phyloP scores from a whole-genome alignment of 2,113 vertebrate genomes.

The Fulmarus glacialis region DNA sequence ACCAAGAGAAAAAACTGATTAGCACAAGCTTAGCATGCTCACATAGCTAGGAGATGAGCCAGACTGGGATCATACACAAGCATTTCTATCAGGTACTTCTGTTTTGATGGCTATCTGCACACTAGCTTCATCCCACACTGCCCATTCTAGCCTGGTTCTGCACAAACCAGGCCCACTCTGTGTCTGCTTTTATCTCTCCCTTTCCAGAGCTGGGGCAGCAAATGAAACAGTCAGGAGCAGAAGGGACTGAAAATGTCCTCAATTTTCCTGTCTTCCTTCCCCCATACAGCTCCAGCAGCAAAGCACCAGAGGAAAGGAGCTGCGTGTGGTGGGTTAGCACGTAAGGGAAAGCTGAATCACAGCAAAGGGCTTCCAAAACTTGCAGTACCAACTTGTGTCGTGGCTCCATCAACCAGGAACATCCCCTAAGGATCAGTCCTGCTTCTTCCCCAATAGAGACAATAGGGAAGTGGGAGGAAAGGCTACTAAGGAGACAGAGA shows the following conservation, averaged over 20 bases:
- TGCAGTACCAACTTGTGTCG: not conserved
- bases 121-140: not conserved
- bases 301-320: not conserved
- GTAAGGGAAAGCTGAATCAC: not conserved
- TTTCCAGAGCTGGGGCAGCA: not conserved
- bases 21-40: not conserved
- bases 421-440: not conserved
- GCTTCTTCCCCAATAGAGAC: not conserved
- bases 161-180: not conserved
- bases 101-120: not conserved
- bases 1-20: not conserved
- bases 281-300: not conserved
- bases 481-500: no score
- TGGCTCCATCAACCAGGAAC: not conserved
- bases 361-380: not conserved
- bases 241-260: not conserved
- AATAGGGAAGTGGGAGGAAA: not conserved
- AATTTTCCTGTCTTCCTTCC: not conserved
- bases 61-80: not conserved
- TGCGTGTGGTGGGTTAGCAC: fast-evolving
- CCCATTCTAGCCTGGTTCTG: not conserved
- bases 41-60: not conserved
- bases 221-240: not conserved
- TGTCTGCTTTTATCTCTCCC: not conserved
- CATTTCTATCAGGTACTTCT: not conserved